Evolutionary conservation across 2,797 vertebrate genomes (phyloP), one percentile per base, ranked within the genome.

Genomic region (Petrocephalus schoutedeni): DNA sequence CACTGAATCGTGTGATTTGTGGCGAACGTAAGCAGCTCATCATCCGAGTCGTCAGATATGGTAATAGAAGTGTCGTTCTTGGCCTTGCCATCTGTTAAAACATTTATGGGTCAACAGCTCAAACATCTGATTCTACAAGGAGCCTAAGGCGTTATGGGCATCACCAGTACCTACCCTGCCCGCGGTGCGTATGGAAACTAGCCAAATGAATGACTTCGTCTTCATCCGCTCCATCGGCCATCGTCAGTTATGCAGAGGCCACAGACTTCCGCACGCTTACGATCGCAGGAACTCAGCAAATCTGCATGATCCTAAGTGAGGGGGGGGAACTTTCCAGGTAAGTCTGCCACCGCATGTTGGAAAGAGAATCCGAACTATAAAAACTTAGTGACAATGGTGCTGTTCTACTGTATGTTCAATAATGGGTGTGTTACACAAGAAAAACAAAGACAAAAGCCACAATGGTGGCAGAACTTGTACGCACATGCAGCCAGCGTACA

Each of bases 21-120:
- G 58, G 93, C 90, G 82, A 94, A 87, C 57, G 92, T 88, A 85
- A 93, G 91, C 1, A 92, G 92, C 88, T 96, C 95, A 51, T 96
- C 96, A 82, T 99, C 98, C 0, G 98, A 98, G 90, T 98, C 98
- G 89, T 99, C 98, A 0, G 97, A 97, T 92, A 98, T 98, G 0
- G 93, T 97, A 92, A 96, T 96, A 88, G 89, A 91, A 49, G 83
- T 49, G 85, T 90, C 91, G 16, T 85, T 80, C 88, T 89, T 89
- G 54, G 85, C 51, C 88, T 89, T 89, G 53, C 88, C 91, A 89
- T 88, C 92, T 93, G 84, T 64, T 23, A 23, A 85, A 59, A 87
- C 23, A 59, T 61, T 28, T 88, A 16, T 6, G 1, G 3, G 32
- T n/a, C 53, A 28, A 1, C 9, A 16, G 61, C 1, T 61, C 9